These are phyloP conservation scores for Corbicula japonica DNA, from an alignment of 2,888 invertebrate species.

Conservation along the genomic window DNA sequence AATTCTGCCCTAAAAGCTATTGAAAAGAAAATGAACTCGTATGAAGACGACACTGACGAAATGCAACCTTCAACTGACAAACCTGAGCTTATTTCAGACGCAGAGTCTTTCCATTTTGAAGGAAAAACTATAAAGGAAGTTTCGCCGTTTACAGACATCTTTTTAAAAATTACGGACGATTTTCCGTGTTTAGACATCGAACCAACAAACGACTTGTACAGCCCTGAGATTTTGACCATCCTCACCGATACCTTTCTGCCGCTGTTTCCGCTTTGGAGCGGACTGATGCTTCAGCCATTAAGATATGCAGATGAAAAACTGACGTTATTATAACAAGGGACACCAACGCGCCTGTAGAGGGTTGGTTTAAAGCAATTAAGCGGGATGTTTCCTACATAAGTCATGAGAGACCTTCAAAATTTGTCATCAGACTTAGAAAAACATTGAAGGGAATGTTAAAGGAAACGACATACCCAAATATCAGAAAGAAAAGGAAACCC, in stretches of 20 bases:
- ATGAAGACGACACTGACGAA: constrained; percentile 8
- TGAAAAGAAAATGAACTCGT: background rate
- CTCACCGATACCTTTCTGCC: background rate
- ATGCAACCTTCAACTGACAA: background rate
- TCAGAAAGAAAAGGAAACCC: background rate
- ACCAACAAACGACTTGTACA: background rate
- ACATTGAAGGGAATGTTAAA: constrained; percentile 2
- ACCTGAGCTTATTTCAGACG: background rate
- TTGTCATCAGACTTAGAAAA: constrained; percentile 1
- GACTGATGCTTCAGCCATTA: constrained; percentile 15
- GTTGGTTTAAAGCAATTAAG: constrained; percentile 16
- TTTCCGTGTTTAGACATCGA: background rate
- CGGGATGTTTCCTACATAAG: background rate
- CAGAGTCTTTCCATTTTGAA: constrained; percentile 5
- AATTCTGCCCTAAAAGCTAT: background rate
- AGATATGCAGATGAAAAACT: background rate
- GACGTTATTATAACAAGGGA: background rate
- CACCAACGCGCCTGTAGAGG: constrained; percentile 1
- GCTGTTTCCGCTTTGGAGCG: constrained; percentile 16
- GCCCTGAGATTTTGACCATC: background rate
- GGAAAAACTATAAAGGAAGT: constrained; percentile 6
- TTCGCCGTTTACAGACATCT: background rate
- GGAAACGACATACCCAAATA: background rate
- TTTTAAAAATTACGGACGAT: background rate
- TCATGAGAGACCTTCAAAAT: constrained; percentile 11